A percentile compares a stretch with the other conserved stretches of the same genome.
Conservation (phyloP, 2,797 vertebrate genomes). For the Eupleurogrammus muticus region DNA sequence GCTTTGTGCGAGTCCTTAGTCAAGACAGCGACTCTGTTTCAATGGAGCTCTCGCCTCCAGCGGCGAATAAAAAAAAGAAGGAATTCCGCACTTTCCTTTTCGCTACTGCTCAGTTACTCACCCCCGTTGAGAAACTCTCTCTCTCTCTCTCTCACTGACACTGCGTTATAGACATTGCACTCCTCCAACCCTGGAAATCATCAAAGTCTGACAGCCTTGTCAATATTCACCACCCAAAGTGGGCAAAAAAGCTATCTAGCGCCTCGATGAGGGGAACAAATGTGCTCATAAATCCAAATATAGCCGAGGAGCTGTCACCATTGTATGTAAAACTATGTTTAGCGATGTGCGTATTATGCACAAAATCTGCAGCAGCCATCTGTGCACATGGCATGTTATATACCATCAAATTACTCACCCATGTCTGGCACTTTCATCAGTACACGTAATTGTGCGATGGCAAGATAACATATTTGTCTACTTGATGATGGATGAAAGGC, state of each 20-base stretch:
- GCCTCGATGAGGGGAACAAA: conserved; percentile 53
- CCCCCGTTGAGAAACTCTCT: conserved; percentile 48
- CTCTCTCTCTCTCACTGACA: conserved; percentile 28
- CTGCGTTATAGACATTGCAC: conserved; percentile 45
- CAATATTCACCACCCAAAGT: conserved; percentile 61
- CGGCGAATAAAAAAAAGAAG: conserved; percentile 59
- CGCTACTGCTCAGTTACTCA: conserved; percentile 27
- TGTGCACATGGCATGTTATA: conserved; percentile 51
- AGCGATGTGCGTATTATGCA: conserved; percentile 51
- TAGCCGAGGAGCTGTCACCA: conserved; percentile 54
- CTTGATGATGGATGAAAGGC: conserved; percentile 62
- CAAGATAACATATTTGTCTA: conserved; percentile 48
- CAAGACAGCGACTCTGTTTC: conserved; percentile 61
- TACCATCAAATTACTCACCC: conserved; percentile 66
- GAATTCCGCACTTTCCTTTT: conserved; percentile 47
- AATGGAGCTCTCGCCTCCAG: conserved; percentile 65
- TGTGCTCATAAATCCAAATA: conserved; percentile 73
- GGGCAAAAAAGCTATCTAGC: conserved; percentile 48
- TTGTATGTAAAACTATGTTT: conserved; percentile 65
- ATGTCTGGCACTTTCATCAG: conserved; percentile 63
- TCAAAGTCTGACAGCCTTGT: conserved; percentile 68
- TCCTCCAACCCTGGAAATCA: conserved; percentile 53
- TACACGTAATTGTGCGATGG: conserved; percentile 51
- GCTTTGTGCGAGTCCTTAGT: conserved; percentile 67
- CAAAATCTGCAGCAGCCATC: conserved; percentile 62